These are phyloP conservation scores for Okapia johnstoni DNA, from an alignment of 2,113 vertebrate species.

Conservation along the genomic window DNA sequence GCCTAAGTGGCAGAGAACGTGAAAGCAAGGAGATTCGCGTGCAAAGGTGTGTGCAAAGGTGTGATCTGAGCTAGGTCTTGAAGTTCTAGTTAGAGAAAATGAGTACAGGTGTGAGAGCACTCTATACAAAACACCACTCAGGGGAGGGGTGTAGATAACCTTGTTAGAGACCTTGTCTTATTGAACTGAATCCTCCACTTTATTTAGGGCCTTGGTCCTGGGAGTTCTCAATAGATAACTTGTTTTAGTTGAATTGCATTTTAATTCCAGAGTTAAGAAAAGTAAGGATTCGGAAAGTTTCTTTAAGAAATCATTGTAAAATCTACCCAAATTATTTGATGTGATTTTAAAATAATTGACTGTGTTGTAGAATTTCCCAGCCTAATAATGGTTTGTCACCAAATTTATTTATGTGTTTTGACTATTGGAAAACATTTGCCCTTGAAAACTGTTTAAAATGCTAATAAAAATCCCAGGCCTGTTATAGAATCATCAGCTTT, in stretches of 20 bases:
- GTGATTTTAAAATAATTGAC: neutral
- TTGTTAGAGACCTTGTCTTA: neutral
- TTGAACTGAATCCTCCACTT: neutral
- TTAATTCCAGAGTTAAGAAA: neutral
- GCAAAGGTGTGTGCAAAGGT: neutral
- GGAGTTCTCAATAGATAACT: neutral
- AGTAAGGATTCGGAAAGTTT: neutral
- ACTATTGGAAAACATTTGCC: neutral
- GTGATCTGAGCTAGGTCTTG: neutral
- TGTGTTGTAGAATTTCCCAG: neutral
- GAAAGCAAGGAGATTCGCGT: neutral
- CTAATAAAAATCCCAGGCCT: neutral
- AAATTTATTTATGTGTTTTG: neutral
- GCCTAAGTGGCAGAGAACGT: neutral
- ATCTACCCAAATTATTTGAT: neutral
- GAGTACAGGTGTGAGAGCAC: neutral
- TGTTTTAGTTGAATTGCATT: neutral
- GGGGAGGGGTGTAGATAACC: neutral
- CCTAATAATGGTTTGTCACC: neutral
- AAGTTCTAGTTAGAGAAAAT: neutral
- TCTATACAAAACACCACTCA: neutral
- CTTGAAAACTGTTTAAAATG: slow-evolving; percentile 2
- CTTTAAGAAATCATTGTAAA: slow-evolving; percentile 17
- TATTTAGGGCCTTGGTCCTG: neutral
- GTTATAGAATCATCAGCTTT: neutral